These are phyloP conservation scores for Ectemnius lituratus DNA, from an alignment of 2,888 invertebrate species.

Conservation along the genomic window DNA sequence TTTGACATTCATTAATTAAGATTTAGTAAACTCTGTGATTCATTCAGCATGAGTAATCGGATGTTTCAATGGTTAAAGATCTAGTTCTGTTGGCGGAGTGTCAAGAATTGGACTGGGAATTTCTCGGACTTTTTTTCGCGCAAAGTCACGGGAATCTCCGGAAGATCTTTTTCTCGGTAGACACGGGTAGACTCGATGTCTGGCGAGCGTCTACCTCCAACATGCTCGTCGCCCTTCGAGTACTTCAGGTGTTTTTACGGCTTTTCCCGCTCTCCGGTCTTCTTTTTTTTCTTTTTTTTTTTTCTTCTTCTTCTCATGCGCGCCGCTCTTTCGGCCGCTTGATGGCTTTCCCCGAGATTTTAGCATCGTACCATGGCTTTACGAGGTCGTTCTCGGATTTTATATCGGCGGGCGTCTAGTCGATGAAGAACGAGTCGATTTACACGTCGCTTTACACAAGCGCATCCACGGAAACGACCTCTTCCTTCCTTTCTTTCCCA, in stretches of 20 bases:
- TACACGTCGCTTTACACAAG: constrained; percentile 48
- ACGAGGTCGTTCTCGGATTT: constrained; percentile 30
- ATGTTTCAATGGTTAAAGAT: too few species aligned
- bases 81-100: too few species aligned
- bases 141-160: constrained; percentile 11
- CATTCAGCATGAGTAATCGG: too few species aligned
- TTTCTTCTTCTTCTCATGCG: too few species aligned
- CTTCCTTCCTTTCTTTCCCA: constrained; percentile 1
- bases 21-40: too few species aligned
- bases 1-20: too few species aligned
- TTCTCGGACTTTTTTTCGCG: background rate
- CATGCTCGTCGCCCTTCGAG: constrained; percentile 26
- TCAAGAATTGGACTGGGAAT: background rate
- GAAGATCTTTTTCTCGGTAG: constrained; percentile 23
- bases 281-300: too few species aligned
- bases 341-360: constrained; percentile 59
- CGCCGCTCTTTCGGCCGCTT: constrained; percentile 37
- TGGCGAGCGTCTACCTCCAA: constrained; percentile 56
- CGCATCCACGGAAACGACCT: constrained; percentile 37
- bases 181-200: constrained; percentile 38
- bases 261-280: constrained; percentile 27
- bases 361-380: constrained; percentile 57
- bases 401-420: constrained; percentile 19
- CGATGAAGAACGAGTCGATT: constrained; percentile 57
- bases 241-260: constrained; percentile 59